phyloP scores from a whole-genome alignment of 2,113 vertebrate species.

The Theropithecus gelada region DNA sequence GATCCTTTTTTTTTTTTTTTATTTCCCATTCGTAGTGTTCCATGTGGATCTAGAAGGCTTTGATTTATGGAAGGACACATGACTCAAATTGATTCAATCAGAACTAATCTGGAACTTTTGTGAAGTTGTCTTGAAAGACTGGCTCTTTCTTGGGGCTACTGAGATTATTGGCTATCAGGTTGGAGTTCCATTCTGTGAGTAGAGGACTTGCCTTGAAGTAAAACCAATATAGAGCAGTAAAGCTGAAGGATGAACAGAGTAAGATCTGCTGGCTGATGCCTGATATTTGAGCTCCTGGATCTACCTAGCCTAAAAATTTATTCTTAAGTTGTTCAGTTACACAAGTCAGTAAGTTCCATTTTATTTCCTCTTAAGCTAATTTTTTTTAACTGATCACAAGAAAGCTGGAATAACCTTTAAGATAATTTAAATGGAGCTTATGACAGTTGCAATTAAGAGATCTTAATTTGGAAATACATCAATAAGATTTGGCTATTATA shows the following conservation, averaged over 20 bases:
- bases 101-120: background rate
- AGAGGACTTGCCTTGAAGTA: background rate
- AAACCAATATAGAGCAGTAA: background rate
- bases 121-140: background rate
- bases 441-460: background rate
- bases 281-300: background rate
- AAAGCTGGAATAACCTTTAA: background rate
- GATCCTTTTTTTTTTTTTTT: background rate
- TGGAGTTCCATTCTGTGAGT: background rate
- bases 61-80: background rate
- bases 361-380: background rate
- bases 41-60: background rate
- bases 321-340: background rate
- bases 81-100: background rate
- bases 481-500: background rate
- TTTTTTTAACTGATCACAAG: no score
- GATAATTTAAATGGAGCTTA: background rate
- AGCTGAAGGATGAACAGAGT: background rate
- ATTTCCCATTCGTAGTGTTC: background rate
- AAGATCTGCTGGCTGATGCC: background rate
- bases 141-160: background rate
- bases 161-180: background rate
- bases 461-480: background rate
- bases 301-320: background rate
- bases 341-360: background rate